These are phyloP conservation scores for Corbicula japonica DNA, from an alignment of 2,888 invertebrate species.

Conservation along the genomic window DNA sequence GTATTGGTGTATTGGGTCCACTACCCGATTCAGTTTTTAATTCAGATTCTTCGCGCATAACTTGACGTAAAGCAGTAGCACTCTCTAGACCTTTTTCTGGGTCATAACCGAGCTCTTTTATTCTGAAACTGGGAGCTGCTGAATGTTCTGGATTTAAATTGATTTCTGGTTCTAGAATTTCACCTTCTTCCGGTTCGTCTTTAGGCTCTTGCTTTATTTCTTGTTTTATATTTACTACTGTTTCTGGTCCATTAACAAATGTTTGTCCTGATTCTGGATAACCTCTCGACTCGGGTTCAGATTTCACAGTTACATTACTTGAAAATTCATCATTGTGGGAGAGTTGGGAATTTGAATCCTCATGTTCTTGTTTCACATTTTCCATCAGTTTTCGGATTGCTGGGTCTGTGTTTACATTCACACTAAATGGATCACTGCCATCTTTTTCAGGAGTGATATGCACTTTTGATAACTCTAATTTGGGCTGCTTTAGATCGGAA, in stretches of 20 bases:
- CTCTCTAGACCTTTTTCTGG: slow-evolving; percentile 39
- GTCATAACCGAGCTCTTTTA: slow-evolving; percentile 51
- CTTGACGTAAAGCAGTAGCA: slow-evolving; percentile 34
- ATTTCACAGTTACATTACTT: too few species aligned
- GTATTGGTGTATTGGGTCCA: slow-evolving; percentile 48
- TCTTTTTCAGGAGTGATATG: slow-evolving; percentile 59
- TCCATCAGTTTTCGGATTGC: slow-evolving; percentile 51
- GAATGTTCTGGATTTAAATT: slow-evolving; percentile 54
- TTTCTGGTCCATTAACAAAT: background rate
- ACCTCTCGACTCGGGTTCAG: too few species aligned
- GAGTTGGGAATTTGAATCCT: slow-evolving; percentile 13
- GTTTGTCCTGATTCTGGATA: slow-evolving; percentile 3
- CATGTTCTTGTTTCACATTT: slow-evolving; percentile 35
- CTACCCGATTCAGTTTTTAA: slow-evolving; percentile 58
- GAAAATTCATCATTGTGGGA: too few species aligned
- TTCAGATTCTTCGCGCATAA: slow-evolving; percentile 38
- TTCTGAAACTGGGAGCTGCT: slow-evolving; percentile 47
- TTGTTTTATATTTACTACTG: background rate
- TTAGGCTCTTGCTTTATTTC: slow-evolving; percentile 28
- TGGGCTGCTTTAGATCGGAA: slow-evolving; percentile 62
- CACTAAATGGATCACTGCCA: slow-evolving; percentile 54
- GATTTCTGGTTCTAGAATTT: slow-evolving; percentile 44
- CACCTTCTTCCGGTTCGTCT: slow-evolving; percentile 26
- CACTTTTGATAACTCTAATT: slow-evolving; percentile 55
- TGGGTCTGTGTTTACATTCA: slow-evolving; percentile 53